These are phyloP conservation scores for Phenganax stokvisi DNA, from an alignment of 92 coral and sea anemone genomes.

Conservation along the genomic window DNA sequence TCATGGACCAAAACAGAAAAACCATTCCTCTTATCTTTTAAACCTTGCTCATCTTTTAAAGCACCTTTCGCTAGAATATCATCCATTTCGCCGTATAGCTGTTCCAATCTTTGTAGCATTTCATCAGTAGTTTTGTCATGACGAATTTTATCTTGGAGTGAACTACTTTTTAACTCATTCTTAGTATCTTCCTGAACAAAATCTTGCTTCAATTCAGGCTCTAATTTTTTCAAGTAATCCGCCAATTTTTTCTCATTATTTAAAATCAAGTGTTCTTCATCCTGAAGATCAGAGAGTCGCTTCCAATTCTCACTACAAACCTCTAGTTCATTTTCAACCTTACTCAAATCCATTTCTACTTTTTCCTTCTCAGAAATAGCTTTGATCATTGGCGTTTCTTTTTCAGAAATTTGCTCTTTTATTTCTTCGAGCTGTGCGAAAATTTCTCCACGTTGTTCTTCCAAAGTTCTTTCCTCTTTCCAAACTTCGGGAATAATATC, in stretches of 20 bases:
- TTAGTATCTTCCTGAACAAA: background rate
- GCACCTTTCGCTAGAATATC: background rate
- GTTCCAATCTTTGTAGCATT: background rate
- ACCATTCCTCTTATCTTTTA: background rate
- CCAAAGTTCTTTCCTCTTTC: slow-evolving; percentile 7
- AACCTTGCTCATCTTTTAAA: background rate
- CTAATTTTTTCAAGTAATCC: slow-evolving; percentile 13
- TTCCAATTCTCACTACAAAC: background rate
- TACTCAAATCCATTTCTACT: slow-evolving; percentile 5
- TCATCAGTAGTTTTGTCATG: background rate
- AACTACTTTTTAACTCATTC: background rate
- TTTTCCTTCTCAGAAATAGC: slow-evolving; percentile 4
- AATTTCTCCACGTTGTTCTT: slow-evolving; percentile 20
- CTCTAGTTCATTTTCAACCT: slow-evolving; percentile 5
- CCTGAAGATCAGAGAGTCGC: background rate
- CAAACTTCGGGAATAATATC: slow-evolving; percentile 70
- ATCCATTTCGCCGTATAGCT: slow-evolving; percentile 4
- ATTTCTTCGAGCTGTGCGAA: slow-evolving; percentile 7
- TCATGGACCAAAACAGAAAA: background rate
- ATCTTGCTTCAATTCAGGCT: background rate
- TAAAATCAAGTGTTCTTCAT: background rate
- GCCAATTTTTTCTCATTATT: background rate
- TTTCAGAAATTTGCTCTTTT: slow-evolving; percentile 1
- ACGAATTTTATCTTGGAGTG: background rate
- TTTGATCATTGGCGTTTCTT: slow-evolving; percentile 21